These are phyloP conservation scores for Zosterops lateralis DNA, from an alignment of 2,113 vertebrate species.

Conservation along the genomic window DNA sequence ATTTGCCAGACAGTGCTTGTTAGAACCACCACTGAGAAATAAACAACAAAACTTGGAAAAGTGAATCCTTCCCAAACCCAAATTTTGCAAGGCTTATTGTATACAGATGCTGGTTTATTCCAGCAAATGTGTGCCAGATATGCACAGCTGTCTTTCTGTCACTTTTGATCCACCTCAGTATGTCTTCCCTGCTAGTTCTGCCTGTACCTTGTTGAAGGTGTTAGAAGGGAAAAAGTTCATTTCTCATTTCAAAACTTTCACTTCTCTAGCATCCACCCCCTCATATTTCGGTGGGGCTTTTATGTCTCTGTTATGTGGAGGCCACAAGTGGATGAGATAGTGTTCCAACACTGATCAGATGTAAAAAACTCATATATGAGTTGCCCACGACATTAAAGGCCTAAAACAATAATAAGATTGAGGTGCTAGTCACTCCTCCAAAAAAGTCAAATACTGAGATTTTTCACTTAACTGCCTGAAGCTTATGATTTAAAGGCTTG, in stretches of 20 bases:
- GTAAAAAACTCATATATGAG: neutral
- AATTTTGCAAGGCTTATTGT: neutral
- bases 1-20: neutral
- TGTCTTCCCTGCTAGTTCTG: conserved; percentile 5
- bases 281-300: neutral
- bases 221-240: conserved; percentile 33
- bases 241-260: neutral
- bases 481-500: conserved; percentile 28
- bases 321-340: neutral
- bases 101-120: conserved; percentile 25
- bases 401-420: neutral
- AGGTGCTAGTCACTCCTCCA: neutral
- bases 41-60: neutral
- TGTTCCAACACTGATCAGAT: fast-evolving
- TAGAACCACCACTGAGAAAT: neutral
- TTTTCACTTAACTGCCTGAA: conserved; percentile 10
- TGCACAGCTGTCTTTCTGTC: conserved; percentile 56
- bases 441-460: neutral
- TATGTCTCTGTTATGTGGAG: neutral
- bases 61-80: neutral
- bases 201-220: neutral
- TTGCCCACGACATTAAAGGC: neutral
- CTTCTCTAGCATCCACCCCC: neutral
- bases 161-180: conserved; percentile 48
- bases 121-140: conserved; percentile 28